Evolutionary conservation across 2,113 vertebrate genomes (phyloP).

Genomic region (Embiotoca jacksoni): DNA sequence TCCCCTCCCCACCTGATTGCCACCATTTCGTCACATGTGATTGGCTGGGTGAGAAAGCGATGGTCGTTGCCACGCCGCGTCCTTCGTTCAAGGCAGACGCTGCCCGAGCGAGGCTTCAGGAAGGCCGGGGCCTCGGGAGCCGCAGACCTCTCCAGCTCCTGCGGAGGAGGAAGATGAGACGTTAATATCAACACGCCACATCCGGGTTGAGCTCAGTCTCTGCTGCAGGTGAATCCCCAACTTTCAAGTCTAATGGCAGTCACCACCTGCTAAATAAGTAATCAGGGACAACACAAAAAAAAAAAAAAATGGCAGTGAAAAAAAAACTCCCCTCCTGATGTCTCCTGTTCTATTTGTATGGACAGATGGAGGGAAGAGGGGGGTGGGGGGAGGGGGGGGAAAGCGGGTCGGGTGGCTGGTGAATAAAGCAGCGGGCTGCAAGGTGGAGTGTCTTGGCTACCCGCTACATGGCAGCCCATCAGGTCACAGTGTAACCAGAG

Average conservation of each 20-base stretch:
- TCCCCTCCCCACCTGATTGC: constrained; percentile 73
- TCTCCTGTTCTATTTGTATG: constrained; percentile 53
- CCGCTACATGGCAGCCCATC: constrained; percentile 52
- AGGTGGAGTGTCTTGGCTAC: constrained; percentile 48
- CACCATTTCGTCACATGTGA: constrained; percentile 81
- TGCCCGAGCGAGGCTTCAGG: constrained; percentile 79
- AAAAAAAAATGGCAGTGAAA: constrained; percentile 36
- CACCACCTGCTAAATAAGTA: constrained; percentile 28
- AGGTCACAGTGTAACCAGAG: constrained; percentile 77
- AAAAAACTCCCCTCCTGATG: constrained; percentile 28
- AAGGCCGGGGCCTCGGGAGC: constrained; percentile 69
- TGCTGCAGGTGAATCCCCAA: neutral
- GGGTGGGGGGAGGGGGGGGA: no score
- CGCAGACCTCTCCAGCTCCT: constrained; percentile 85
- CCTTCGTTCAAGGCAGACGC: constrained; percentile 72
- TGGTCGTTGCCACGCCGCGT: constrained; percentile 75
- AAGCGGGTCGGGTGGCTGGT: constrained; percentile 41
- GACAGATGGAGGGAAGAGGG: constrained; percentile 4
- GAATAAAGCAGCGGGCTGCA: constrained; percentile 56
- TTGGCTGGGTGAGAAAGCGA: constrained; percentile 82
- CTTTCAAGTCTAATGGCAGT: neutral
- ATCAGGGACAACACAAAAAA: neutral
- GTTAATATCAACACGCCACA: neutral
- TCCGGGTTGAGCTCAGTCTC: neutral
- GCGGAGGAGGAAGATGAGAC: neutral